Conservation (phyloP, 2,888 invertebrate genomes). For the Drosophila incognita region DNA sequence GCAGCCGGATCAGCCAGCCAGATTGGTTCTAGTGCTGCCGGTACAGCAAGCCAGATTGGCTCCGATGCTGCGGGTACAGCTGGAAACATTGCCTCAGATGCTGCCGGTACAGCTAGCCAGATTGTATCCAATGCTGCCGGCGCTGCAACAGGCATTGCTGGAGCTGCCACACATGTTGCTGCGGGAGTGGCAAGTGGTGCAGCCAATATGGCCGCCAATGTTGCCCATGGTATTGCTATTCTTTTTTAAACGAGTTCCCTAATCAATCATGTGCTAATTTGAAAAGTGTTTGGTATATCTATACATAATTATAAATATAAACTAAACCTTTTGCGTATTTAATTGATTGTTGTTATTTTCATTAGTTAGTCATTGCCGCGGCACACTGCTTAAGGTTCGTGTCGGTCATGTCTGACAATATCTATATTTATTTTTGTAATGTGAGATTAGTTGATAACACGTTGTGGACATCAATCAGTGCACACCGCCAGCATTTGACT, state of each 20-base stretch:
- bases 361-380: not conserved
- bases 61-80: not conserved
- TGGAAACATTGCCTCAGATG: not conserved
- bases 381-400: not conserved
- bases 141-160: constrained; percentile 3
- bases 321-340: not conserved
- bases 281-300: not conserved
- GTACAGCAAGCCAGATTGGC: not conserved
- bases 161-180: constrained; percentile 27
- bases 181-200: constrained; percentile 18
- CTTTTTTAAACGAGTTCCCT: constrained; percentile 11
- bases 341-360: not conserved
- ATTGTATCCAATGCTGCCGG: constrained; percentile 11
- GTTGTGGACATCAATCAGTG: constrained; percentile 31
- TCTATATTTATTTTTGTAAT: not conserved
- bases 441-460: constrained; percentile 12
- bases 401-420: not conserved
- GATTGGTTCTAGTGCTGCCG: not conserved
- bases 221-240: constrained; percentile 19
- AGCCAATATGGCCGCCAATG: not conserved
- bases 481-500: constrained; percentile 10
- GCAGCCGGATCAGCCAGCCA: not conserved
- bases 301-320: constrained; percentile 7
- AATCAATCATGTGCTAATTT: not conserved
- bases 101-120: constrained; percentile 3